A percentile compares a stretch with the other conserved stretches of the same genome.
Conservation (phyloP, 2,113 vertebrate genomes). For the Cynopterus brachyotis region DNA sequence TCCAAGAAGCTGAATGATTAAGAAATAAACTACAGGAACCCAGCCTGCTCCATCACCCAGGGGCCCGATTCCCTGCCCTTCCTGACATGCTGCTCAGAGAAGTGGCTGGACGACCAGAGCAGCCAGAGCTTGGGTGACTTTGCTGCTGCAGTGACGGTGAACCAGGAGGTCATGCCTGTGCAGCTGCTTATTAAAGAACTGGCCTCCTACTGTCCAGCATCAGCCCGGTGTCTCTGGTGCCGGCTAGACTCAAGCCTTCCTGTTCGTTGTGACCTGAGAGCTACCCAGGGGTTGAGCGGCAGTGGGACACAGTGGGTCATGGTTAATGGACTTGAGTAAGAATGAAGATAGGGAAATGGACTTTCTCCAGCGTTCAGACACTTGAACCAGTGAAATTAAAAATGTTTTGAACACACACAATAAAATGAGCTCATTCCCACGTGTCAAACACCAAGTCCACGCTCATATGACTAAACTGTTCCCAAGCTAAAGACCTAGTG, state of each 20-base stretch:
- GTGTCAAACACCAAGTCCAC: neutral
- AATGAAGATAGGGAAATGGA: neutral
- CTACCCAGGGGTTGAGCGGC: neutral
- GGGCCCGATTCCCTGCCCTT: neutral
- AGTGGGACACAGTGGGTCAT: no score
- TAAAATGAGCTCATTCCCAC: neutral
- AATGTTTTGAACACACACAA: conserved; percentile 33
- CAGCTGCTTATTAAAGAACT: neutral
- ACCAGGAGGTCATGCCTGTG: neutral
- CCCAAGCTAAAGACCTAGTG: neutral
- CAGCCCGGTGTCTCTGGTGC: neutral
- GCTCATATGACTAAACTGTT: neutral
- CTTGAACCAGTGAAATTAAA: conserved; percentile 43
- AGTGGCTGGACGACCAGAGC: neutral
- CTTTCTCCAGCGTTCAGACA: neutral
- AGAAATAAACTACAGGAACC: accelerated
- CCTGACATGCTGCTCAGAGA: accelerated
- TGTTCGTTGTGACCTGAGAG: neutral
- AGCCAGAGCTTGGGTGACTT: neutral
- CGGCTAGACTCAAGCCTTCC: neutral
- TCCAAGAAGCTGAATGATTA: neutral
- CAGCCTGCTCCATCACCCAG: accelerated
- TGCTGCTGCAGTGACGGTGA: neutral
- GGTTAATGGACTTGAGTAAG: neutral
- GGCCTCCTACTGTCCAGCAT: neutral